phyloP scores from a whole-genome alignment of 1,140 invertebrate genomes.

The Wiebesia pumilae region DNA sequence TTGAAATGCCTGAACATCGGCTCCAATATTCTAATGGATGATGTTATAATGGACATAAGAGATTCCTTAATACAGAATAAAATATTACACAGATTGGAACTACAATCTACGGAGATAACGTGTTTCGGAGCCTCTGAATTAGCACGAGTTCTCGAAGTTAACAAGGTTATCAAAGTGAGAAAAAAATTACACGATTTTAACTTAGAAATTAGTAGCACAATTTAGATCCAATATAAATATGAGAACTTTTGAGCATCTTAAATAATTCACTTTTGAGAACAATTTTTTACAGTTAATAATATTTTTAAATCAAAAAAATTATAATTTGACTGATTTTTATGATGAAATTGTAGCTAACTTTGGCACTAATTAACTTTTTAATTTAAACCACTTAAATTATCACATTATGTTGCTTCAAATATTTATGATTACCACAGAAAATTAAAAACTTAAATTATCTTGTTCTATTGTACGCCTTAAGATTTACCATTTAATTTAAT shows the following conservation, averaged over 20 bases:
- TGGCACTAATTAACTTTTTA: background rate
- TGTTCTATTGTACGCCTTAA: background rate
- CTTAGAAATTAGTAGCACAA: background rate
- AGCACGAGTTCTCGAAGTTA: slow-evolving; percentile 22
- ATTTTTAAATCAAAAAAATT: background rate
- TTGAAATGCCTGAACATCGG: slow-evolving; percentile 38
- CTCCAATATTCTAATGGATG: slow-evolving; percentile 33
- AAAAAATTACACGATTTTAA: background rate
- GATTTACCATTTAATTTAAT: background rate
- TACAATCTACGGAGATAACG: slow-evolving; percentile 33
- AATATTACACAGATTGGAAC: slow-evolving; percentile 7
- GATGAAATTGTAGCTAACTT: background rate
- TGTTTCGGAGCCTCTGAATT: slow-evolving; percentile 43
- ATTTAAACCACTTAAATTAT: background rate
- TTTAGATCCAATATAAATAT: background rate
- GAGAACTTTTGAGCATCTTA: background rate
- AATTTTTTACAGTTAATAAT: background rate
- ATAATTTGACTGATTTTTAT: background rate
- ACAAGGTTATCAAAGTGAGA: slow-evolving; percentile 36
- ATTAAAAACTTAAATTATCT: background rate
- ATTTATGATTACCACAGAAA: background rate
- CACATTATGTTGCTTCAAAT: background rate
- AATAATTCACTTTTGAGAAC: background rate
- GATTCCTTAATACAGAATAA: slow-evolving; percentile 39
- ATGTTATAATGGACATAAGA: slow-evolving; percentile 40